Evolutionary conservation across 2,888 invertebrate genomes (phyloP).

Genomic region (Chydorus sphaericus): DNA sequence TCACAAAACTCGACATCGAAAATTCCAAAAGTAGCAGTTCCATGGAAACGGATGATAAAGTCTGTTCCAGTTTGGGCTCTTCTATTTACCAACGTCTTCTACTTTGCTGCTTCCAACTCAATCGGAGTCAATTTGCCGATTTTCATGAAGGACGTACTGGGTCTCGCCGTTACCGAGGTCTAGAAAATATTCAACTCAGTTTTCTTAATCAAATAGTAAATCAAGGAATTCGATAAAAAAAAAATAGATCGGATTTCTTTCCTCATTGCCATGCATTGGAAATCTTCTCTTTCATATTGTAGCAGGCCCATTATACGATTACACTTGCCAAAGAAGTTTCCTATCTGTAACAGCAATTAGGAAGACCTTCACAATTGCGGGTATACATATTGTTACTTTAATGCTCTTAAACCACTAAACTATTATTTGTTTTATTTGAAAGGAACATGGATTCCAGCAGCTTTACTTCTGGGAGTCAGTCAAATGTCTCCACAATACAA

Average conservation of each 20-base stretch:
- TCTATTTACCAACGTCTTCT: conserved; percentile 33
- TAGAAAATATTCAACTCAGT: conserved; percentile 18
- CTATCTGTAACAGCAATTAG: too few relatives aligned
- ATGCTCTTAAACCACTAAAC: neutral
- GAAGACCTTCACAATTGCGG: neutral
- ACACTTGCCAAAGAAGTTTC: too few relatives aligned
- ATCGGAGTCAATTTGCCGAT: conserved; percentile 28
- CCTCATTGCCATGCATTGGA: neutral
- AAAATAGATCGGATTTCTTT: too few relatives aligned
- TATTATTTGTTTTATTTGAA: neutral
- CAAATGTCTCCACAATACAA: neutral
- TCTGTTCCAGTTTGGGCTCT: conserved; percentile 35
- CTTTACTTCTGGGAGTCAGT: neutral
- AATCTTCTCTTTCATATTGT: neutral
- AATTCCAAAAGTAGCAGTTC: conserved; percentile 26
- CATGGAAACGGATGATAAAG: conserved; percentile 35
- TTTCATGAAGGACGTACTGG: conserved; percentile 32
- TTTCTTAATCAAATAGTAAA: too few relatives aligned
- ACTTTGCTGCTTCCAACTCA: conserved; percentile 8
- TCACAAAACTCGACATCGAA: too few relatives aligned
- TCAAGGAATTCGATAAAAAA: too few relatives aligned
- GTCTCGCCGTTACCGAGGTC: conserved; percentile 30
- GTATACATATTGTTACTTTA: neutral
- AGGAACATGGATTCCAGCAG: neutral
- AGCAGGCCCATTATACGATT: neutral